Conservation (phyloP, 2,797 vertebrate genomes). For the Diplodus puntazzo region DNA sequence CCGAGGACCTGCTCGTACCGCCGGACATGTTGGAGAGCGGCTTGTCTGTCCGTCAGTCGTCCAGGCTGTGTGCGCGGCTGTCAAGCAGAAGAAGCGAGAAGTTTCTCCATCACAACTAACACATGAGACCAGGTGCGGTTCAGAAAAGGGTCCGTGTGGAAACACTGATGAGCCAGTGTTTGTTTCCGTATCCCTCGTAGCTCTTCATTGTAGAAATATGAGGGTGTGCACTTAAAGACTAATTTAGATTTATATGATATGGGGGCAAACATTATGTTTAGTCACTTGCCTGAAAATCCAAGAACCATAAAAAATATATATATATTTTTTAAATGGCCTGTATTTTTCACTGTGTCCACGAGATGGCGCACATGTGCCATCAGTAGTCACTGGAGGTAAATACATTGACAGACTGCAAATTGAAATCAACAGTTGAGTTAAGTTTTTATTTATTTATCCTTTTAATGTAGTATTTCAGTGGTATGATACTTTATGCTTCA, state of each 20-base stretch:
- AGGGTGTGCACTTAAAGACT: too few relatives aligned
- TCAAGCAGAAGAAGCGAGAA: rapidly evolving
- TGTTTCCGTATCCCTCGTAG: constrained; percentile 35
- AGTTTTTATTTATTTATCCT: background rate
- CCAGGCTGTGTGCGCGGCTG: rapidly evolving
- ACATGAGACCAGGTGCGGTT: constrained; percentile 11
- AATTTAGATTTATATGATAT: background rate
- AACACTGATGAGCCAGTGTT: constrained; percentile 8
- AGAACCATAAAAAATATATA: background rate
- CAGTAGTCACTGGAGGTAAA: background rate
- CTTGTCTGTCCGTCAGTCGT: rapidly evolving
- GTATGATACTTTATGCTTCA: too few relatives aligned
- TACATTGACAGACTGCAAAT: too few relatives aligned
- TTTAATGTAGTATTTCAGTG: background rate
- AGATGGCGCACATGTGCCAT: constrained; percentile 24
- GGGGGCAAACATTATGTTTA: too few relatives aligned
- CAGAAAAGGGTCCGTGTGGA: constrained; percentile 46
- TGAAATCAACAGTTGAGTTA: background rate
- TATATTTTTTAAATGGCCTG: background rate
- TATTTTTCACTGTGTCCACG: constrained; percentile 22
- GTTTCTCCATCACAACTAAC: constrained; percentile 14
- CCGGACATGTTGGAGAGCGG: constrained; percentile 44
- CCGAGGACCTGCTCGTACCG: constrained; percentile 8
- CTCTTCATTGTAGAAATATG: background rate
- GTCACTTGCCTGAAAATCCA: background rate